Percentiles rank a stretch among this genome's conserved stretches.
phyloP scores from a whole-genome alignment of 2,888 invertebrate genomes.

The Aphodius granarius region DNA sequence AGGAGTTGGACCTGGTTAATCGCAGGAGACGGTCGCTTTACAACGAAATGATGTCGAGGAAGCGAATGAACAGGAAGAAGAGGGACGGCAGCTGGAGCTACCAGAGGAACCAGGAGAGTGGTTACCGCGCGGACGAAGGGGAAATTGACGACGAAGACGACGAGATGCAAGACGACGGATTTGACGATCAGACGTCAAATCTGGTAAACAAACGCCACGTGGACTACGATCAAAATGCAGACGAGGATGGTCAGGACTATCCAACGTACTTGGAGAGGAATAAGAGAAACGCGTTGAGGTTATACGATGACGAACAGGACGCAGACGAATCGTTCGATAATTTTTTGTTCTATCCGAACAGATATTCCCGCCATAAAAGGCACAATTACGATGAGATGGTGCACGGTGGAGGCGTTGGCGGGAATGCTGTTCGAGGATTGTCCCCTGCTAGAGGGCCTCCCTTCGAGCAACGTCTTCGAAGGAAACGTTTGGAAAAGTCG shows the following conservation, averaged over 20 bases:
- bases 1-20: not conserved
- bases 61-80: constrained; percentile 38
- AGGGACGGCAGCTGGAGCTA: constrained; percentile 48
- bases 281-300: constrained; percentile 26
- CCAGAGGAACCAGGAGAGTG: constrained; percentile 47
- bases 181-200: constrained; percentile 54
- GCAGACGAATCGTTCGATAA: constrained; percentile 21
- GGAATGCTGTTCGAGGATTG: constrained; percentile 35
- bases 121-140: constrained; percentile 45
- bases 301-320: constrained; percentile 51
- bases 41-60: not conserved
- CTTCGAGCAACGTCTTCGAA: constrained; percentile 23
- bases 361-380: constrained; percentile 36
- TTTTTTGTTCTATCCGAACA: constrained; percentile 30
- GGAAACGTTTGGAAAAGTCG: constrained; percentile 26
- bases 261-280: constrained; percentile 21
- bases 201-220: constrained; percentile 43
- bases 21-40: not conserved
- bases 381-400: constrained; percentile 35
- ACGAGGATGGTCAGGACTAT: constrained; percentile 20
- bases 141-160: constrained; percentile 57
- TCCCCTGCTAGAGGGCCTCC: constrained; percentile 16
- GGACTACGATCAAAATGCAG: constrained; percentile 34
- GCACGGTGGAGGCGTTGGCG: constrained; percentile 39
- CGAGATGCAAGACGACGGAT: constrained; percentile 58